Evolutionary conservation across 2,888 invertebrate genomes (phyloP).

Genomic region (Embidobia sp.): DNA sequence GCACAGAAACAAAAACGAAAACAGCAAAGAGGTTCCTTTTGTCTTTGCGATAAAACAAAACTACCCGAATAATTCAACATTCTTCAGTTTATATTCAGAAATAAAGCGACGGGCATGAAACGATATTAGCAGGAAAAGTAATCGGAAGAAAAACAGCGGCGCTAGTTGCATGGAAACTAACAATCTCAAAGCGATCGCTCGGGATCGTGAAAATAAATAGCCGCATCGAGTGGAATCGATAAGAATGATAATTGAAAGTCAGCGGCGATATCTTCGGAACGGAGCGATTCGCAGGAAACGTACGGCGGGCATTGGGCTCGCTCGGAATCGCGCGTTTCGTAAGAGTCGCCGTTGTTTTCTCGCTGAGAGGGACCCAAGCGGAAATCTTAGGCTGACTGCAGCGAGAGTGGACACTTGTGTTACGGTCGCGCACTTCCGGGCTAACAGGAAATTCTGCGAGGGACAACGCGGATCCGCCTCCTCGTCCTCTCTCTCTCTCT

Average conservation of each 20-base stretch:
- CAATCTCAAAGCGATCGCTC: not conserved
- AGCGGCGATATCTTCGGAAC: conserved; percentile 8
- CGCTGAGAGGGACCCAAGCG: conserved; percentile 49
- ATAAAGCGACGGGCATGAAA: too few relatives aligned
- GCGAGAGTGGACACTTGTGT: conserved; percentile 47
- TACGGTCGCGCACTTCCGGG: conserved; percentile 61
- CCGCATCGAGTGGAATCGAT: not conserved
- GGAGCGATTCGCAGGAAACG: not conserved
- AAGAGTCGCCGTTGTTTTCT: conserved; percentile 8
- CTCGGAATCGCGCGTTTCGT: not conserved
- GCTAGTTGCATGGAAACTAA: too few relatives aligned
- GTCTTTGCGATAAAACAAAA: too few relatives aligned
- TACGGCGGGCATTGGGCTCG: not conserved
- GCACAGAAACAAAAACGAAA: too few relatives aligned
- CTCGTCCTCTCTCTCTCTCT: not conserved
- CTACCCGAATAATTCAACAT: too few relatives aligned
- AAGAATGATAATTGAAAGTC: conserved; percentile 20
- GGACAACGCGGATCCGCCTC: conserved; percentile 32
- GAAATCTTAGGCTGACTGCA: conserved; percentile 51
- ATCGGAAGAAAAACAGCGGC: too few relatives aligned
- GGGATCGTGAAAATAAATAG: conserved; percentile 5
- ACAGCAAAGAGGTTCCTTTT: too few relatives aligned
- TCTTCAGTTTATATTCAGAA: too few relatives aligned
- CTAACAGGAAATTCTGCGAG: conserved; percentile 50
- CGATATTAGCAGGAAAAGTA: too few relatives aligned